Conservation (phyloP, 2,113 vertebrate genomes). For the Gnathonemus longibarbis region DNA sequence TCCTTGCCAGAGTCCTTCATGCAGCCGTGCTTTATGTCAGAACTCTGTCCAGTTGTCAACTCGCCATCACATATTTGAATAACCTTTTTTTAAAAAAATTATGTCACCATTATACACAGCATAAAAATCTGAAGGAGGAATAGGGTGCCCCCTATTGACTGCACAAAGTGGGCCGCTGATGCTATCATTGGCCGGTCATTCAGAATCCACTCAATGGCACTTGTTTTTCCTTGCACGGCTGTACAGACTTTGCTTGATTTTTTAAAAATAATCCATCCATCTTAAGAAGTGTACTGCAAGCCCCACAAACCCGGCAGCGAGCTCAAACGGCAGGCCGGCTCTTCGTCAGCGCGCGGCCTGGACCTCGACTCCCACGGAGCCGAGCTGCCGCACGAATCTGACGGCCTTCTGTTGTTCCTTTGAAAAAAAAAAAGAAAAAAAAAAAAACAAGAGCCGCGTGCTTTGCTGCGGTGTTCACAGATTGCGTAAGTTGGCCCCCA, state of each 20-base stretch:
- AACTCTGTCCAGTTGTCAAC: neutral
- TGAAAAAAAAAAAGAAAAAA: slow-evolving; percentile 6
- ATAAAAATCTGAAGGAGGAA: neutral
- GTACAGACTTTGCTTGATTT: neutral
- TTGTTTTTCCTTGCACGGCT: neutral
- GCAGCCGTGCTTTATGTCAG: neutral
- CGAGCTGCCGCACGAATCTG: neutral
- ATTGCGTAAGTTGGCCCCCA: slow-evolving; percentile 26
- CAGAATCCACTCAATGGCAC: neutral
- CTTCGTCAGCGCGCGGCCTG: no score
- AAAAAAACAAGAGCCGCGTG: neutral
- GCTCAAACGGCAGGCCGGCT: neutral
- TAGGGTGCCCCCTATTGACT: neutral
- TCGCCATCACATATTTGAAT: neutral
- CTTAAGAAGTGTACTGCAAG: neutral
- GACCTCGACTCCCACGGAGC: neutral
- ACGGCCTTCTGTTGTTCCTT: slow-evolving; percentile 3
- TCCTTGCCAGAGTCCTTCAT: neutral
- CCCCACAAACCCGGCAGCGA: neutral
- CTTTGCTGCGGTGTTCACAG: slow-evolving; percentile 27
- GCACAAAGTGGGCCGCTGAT: neutral
- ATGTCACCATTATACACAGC: neutral
- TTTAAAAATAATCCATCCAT: neutral
- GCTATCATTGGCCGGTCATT: neutral
- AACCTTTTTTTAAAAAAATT: neutral